phyloP scores from a whole-genome alignment of 2,888 invertebrate species.

The Idaea biselata region DNA sequence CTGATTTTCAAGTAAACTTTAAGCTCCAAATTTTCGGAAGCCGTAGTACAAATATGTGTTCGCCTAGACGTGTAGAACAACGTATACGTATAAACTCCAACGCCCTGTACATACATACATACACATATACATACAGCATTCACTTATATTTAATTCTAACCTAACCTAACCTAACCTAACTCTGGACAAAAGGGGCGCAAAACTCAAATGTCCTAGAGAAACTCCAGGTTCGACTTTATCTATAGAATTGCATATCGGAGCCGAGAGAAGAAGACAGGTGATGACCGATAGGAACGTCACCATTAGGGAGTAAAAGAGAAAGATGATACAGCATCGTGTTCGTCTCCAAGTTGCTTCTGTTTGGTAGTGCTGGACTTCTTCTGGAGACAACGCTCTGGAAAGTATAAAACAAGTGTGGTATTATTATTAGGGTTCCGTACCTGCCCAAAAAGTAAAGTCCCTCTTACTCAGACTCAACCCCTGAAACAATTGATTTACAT shows the following conservation, averaged over 20 bases:
- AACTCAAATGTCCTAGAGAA: constrained; percentile 51
- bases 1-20: no score
- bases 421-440: background rate
- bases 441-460: no score
- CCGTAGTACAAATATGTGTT: no score
- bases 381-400: constrained; percentile 65
- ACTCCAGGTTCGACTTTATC: constrained; percentile 36
- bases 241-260: constrained; percentile 35
- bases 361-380: constrained; percentile 69
- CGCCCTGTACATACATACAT: no score
- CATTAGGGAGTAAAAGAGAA: constrained; percentile 74
- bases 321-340: constrained; percentile 60
- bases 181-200: constrained; percentile 45
- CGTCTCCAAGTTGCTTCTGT: constrained; percentile 75
- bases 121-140: no score
- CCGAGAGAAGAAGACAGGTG: constrained; percentile 53
- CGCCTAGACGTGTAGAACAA: no score
- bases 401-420: background rate
- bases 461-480: no score
- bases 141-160: background rate
- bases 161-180: constrained; percentile 3
- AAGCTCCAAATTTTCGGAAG: no score
- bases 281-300: constrained; percentile 68
- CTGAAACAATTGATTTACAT: no score
- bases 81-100: no score